Percentiles rank a stretch among this genome's conserved stretches.
phyloP scores from a whole-genome alignment of 2,113 vertebrate species.

The Ophthalmolycus amberensis region DNA sequence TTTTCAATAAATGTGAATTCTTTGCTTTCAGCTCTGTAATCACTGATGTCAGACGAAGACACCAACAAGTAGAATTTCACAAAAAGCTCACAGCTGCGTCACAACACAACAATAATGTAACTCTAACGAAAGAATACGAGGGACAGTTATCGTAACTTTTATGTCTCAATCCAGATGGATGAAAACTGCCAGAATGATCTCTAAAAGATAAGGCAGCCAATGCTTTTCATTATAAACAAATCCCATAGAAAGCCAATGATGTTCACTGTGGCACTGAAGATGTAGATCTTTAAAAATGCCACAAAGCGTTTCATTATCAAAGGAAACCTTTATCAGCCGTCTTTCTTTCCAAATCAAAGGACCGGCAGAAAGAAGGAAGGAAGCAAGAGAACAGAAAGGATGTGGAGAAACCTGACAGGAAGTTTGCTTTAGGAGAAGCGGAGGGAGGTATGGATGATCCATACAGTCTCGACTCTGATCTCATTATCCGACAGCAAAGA shows the following conservation, averaged over 20 bases:
- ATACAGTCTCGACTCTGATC: not conserved
- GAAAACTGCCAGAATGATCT: not conserved
- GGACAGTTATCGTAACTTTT: not conserved
- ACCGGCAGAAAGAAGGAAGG: slow-evolving; percentile 3
- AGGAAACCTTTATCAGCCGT: slow-evolving; percentile 18
- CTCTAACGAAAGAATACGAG: not conserved
- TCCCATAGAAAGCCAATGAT: not conserved
- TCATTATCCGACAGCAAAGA: not conserved
- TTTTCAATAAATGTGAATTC: not conserved
- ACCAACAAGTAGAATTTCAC: not conserved
- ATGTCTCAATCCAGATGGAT: not conserved
- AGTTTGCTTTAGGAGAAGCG: not conserved
- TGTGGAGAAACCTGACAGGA: not conserved
- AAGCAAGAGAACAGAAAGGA: no score
- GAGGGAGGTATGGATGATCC: not conserved
- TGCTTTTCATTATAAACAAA: not conserved
- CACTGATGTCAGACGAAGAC: not conserved
- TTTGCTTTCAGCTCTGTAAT: not conserved
- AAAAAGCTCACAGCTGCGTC: not conserved
- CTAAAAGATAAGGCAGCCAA: not conserved
- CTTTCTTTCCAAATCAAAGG: slow-evolving; percentile 12
- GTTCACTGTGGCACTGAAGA: no score
- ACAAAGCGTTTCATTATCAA: slow-evolving; percentile 13
- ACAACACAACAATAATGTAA: not conserved
- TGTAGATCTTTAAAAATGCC: not conserved